Evolutionary conservation across 2,113 vertebrate genomes (phyloP), one percentile per base, ranked within the genome.

Genomic region (Octodon degus): DNA sequence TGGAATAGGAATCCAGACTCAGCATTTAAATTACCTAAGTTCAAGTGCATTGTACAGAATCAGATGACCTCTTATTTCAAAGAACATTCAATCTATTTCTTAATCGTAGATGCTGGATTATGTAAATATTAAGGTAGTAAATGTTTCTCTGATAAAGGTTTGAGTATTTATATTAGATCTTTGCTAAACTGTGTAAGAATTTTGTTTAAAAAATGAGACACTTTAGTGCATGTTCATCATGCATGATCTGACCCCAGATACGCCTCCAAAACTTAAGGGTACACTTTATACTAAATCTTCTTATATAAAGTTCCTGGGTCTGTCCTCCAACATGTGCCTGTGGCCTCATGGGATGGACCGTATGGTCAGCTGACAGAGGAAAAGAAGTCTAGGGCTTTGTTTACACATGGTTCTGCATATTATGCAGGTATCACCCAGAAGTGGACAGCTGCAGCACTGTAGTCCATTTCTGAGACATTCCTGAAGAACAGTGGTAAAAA

Each of bases 141-240:
- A 8, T 8, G 12, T 32, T 7, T 5, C 50, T 40, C 25, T 4
- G 60, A 43, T 1, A n/a, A 53, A 89, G 47, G 25, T 55, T 43
- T 2, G 32, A 5, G 32, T 70, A 5, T 90, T 68, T 70, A 20
- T 34, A 40, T 37, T 17, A 53, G 30, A 76, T 50, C n/a, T 53
- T 63, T 77, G 43, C 77, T 34, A n/a, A 86, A 24, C 53, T 19
- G 14, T 13, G 8, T 1, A 72, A 70, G 37, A 13, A 32, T 50
- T 30, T n/a, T 32, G 5, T 80, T 20, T 89, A 2, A 25, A 83
- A 60, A 16, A 20, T 12, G 47, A 72, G 55, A 8, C 40, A n/a
- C n/a, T 86, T 63, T 55, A 20, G 1, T 3, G 32, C 27, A 30
- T 0, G 2, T 7, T 13, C 1, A 0, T 16, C 1, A 7, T 1